Evolutionary conservation across 2,888 invertebrate species (phyloP).

Genomic region (Clostera curtula): DNA sequence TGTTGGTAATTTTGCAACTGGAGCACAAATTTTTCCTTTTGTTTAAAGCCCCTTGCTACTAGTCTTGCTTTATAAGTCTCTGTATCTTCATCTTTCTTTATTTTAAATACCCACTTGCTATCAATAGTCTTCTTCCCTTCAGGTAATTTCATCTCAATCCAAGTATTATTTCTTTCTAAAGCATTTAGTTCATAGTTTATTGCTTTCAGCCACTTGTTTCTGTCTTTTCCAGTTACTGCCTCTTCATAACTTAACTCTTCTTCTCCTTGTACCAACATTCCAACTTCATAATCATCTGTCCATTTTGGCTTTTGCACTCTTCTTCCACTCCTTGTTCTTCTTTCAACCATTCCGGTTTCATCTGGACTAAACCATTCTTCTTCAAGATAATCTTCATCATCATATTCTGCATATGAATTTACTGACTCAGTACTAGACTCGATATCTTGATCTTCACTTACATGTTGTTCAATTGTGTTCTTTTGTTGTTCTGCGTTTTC

Average conservation of each 20-base stretch:
- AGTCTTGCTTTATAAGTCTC: constrained; percentile 17
- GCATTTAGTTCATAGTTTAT: constrained; percentile 14
- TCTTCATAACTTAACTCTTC: constrained; percentile 13
- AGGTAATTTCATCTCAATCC: constrained; percentile 1
- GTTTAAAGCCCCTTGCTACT: constrained; percentile 15
- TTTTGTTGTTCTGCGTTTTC: no score
- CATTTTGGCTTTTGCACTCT: constrained; percentile 1
- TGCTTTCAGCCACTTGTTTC: constrained; percentile 14
- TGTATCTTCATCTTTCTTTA: constrained; percentile 7
- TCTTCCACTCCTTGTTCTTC: not conserved
- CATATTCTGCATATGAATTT: no score
- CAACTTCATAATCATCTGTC: constrained; percentile 3
- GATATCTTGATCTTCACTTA: no score
- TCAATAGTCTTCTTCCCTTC: constrained; percentile 1
- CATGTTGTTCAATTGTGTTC: no score
- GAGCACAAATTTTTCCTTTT: constrained; percentile 10
- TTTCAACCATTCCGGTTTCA: not conserved
- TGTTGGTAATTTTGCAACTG: constrained; percentile 14
- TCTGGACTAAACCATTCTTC: constrained; percentile 1
- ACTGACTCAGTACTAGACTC: no score
- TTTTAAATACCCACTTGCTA: constrained; percentile 17
- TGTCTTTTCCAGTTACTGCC: constrained; percentile 11
- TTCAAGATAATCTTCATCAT: not conserved
- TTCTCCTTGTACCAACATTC: not conserved
- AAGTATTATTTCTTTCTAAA: constrained; percentile 15